phyloP scores from a whole-genome alignment of 2,797 vertebrate species.

The Pangasius sanitwongsei region DNA sequence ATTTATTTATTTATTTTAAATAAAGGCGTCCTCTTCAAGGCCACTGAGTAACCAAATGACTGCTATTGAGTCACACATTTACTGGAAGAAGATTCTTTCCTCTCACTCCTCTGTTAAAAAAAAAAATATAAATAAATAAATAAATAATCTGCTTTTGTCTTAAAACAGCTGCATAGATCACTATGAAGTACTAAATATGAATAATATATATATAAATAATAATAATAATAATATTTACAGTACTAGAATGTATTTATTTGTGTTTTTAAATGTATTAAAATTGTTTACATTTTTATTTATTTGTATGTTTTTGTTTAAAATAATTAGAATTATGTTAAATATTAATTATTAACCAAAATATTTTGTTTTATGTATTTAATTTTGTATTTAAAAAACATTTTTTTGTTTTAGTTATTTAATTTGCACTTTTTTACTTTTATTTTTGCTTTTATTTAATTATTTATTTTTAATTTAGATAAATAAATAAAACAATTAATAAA shows the following conservation, averaged over 20 bases:
- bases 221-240: neutral
- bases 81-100: neutral
- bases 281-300: too few relatives aligned
- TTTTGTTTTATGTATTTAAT: too few relatives aligned
- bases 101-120: too few relatives aligned
- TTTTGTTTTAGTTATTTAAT: neutral
- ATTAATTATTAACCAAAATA: neutral
- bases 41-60: neutral
- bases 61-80: neutral
- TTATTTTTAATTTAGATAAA: neutral
- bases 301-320: too few relatives aligned
- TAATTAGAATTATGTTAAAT: too few relatives aligned
- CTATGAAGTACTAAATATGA: neutral
- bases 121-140: neutral
- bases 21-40: neutral
- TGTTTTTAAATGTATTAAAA: neutral
- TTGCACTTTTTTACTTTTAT: neutral
- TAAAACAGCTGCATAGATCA: neutral
- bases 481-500: too few relatives aligned
- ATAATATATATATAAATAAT: neutral
- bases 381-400: too few relatives aligned
- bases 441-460: neutral
- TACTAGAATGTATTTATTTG: too few relatives aligned
- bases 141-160: neutral
- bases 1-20: neutral